Evolutionary conservation across 2,888 invertebrate species (phyloP).

Genomic region (Acanthococcus lagerstroemiae): DNA sequence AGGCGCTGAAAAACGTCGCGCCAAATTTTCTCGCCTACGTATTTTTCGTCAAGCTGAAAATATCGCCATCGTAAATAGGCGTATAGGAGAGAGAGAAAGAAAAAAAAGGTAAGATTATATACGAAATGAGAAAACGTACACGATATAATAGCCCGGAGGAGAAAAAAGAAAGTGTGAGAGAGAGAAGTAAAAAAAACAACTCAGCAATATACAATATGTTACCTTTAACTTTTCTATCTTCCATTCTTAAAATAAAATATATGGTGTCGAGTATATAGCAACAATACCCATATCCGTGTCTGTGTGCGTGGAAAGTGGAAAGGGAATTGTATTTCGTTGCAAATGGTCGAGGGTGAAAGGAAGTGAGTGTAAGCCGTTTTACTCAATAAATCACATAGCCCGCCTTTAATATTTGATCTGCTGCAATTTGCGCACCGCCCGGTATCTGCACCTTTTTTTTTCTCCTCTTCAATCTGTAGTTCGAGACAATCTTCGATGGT

Average conservation of each 20-base stretch:
- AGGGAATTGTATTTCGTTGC: slow-evolving; percentile 17
- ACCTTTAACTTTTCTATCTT: slow-evolving; percentile 29
- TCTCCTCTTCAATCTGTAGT: background rate
- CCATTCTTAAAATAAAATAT: slow-evolving; percentile 26
- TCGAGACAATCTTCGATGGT: slow-evolving; percentile 21
- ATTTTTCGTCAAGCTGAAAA: slow-evolving; percentile 17
- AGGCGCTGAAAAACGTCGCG: slow-evolving; percentile 1
- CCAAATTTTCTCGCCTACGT: slow-evolving; percentile 16
- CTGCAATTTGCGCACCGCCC: slow-evolving; percentile 23
- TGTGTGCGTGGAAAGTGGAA: no score
- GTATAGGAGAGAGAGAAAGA: slow-evolving; percentile 5
- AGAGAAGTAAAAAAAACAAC: slow-evolving; percentile 9
- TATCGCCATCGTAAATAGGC: slow-evolving; percentile 25
- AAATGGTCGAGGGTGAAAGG: slow-evolving; percentile 16
- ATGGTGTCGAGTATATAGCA: slow-evolving; percentile 25
- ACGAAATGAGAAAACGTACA: slow-evolving; percentile 23
- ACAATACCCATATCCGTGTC: slow-evolving; percentile 25
- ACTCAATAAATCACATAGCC: slow-evolving; percentile 28
- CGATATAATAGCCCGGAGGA: slow-evolving; percentile 11
- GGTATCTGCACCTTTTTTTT: slow-evolving; percentile 19
- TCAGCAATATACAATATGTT: slow-evolving; percentile 29
- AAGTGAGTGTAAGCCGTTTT: slow-evolving; percentile 26
- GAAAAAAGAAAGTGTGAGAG: background rate
- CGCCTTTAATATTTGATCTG: slow-evolving; percentile 29
- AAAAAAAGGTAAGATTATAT: slow-evolving; percentile 15